phyloP scores from a whole-genome alignment of 2,113 vertebrate genomes.

The Scartelaos histophorus region DNA sequence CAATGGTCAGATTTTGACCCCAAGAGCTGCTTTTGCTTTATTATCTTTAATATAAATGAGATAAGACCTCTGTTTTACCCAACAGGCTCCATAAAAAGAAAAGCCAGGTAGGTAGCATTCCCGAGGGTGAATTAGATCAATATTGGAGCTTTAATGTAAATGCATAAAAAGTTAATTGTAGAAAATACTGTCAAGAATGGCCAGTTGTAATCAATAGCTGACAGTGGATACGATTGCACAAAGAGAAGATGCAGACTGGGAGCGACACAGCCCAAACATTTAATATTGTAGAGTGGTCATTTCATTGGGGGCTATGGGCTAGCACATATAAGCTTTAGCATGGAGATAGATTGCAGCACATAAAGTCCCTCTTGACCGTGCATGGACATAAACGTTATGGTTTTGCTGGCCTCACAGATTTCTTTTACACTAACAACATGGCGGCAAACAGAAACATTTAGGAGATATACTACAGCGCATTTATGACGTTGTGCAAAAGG shows the following conservation, averaged over 20 bases:
- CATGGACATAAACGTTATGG: neutral
- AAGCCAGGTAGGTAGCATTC: neutral
- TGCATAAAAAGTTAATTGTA: neutral
- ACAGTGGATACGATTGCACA: neutral
- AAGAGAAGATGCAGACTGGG: neutral
- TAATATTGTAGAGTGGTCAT: constrained; percentile 24
- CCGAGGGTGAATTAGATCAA: neutral
- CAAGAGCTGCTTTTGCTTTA: neutral
- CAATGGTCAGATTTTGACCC: too few species aligned
- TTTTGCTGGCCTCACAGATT: neutral
- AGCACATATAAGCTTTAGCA: constrained; percentile 4
- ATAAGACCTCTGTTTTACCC: too few species aligned
- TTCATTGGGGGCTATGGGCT: constrained; percentile 22
- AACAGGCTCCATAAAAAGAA: too few species aligned
- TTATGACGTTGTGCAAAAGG: neutral
- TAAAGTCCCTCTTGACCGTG: constrained; percentile 9
- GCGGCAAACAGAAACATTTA: neutral
- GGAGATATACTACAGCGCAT: neutral
- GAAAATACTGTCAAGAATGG: neutral
- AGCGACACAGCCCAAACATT: constrained; percentile 8
- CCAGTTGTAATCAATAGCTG: neutral
- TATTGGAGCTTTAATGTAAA: neutral
- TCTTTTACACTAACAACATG: neutral
- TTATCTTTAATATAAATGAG: too few species aligned
- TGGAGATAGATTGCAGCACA: constrained; percentile 9